These are phyloP conservation scores for Meloidogyne hapla DNA, from an alignment of 1,140 invertebrate species.

Conservation along the genomic window DNA sequence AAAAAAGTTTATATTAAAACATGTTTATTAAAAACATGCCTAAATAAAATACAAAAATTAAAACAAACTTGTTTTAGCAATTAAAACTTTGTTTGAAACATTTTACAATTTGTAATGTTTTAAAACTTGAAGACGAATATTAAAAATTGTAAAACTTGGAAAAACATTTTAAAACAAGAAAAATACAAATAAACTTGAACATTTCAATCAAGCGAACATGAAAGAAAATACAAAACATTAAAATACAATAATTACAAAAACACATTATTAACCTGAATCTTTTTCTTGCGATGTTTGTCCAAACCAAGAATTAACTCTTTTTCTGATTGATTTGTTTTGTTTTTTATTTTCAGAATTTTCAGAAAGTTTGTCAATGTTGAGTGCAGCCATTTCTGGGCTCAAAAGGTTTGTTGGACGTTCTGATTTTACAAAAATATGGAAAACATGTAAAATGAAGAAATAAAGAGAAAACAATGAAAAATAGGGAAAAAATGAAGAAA, in stretches of 20 bases:
- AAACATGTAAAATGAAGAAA: not conserved
- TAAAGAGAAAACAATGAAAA: not conserved
- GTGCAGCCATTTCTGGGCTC: not conserved
- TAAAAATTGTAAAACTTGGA: too few species aligned
- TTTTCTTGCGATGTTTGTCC: slow-evolving; percentile 6
- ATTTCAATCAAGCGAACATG: too few species aligned
- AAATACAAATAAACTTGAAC: too few species aligned
- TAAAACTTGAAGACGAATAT: too few species aligned
- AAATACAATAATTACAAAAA: not conserved
- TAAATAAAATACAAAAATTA: too few species aligned
- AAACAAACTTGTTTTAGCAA: too few species aligned
- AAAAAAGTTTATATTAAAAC: too few species aligned
- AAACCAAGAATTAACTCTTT: slow-evolving; percentile 20
- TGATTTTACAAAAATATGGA: slow-evolving; percentile 1
- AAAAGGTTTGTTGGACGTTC: slow-evolving; percentile 3
- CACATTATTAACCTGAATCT: not conserved
- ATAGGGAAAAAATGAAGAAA: not conserved
- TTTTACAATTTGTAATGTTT: too few species aligned
- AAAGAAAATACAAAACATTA: not conserved
- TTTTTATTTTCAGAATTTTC: slow-evolving; percentile 2
- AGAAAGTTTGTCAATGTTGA: not conserved
- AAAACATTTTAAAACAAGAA: too few species aligned
- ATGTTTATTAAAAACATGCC: too few species aligned
- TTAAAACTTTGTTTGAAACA: too few species aligned
- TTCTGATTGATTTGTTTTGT: not conserved